Conservation (phyloP, 2,113 vertebrate species). For the Todiramphus chloris region DNA sequence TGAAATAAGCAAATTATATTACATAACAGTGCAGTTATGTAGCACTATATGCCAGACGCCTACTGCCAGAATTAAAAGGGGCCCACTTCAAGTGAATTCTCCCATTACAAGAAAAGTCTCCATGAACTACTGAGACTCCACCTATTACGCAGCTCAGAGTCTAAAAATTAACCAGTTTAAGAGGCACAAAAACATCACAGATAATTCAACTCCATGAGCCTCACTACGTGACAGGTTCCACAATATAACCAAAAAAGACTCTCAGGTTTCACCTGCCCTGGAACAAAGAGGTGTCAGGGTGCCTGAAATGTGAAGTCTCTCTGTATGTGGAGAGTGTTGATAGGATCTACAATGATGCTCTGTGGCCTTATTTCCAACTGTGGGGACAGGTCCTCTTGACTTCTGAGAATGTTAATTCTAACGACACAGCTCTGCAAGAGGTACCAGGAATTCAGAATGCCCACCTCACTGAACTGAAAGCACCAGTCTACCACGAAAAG, state of each 20-base stretch:
- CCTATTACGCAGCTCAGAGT: neutral
- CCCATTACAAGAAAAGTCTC: constrained; percentile 51
- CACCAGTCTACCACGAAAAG: neutral
- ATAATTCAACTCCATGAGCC: neutral
- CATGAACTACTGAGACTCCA: neutral
- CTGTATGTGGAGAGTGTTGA: neutral
- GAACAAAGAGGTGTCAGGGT: neutral
- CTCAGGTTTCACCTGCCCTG: neutral
- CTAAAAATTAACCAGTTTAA: neutral
- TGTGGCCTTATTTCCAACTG: neutral
- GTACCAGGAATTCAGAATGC: neutral
- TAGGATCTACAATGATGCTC: neutral
- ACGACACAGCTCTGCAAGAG: neutral
- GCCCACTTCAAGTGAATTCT: constrained; percentile 62
- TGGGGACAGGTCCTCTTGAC: neutral
- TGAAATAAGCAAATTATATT: constrained; percentile 36
- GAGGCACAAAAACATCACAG: neutral
- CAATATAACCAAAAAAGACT: neutral
- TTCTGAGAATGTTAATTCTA: neutral
- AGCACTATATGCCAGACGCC: neutral
- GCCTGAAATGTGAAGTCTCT: neutral
- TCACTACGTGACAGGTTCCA: fast-evolving
- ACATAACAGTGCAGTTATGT: constrained; percentile 56
- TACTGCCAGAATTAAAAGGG: constrained; percentile 58
- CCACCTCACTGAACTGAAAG: neutral